Percentiles rank a stretch among this genome's conserved stretches.
These are phyloP conservation scores for Dinomys branickii DNA, from an alignment of 2,113 vertebrate species.

Conservation along the genomic window DNA sequence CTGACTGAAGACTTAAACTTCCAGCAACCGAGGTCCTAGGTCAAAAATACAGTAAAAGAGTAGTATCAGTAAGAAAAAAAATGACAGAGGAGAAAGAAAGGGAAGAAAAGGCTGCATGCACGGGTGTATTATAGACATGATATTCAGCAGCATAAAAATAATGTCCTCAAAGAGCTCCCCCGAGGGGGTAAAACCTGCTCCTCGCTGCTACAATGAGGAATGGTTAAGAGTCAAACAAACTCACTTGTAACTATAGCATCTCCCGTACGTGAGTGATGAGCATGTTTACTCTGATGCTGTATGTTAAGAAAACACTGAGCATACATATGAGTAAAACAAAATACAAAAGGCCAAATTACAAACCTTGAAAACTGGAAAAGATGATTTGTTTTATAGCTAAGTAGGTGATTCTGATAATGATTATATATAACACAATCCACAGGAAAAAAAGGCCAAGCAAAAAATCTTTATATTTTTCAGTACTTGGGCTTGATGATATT, in stretches of 20 bases:
- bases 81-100: not conserved
- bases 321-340: constrained; percentile 56
- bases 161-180: constrained; percentile 40
- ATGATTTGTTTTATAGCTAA: constrained; percentile 79
- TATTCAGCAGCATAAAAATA: constrained; percentile 66
- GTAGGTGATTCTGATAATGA: constrained; percentile 79
- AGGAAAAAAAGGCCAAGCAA: constrained; percentile 64
- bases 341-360: constrained; percentile 61
- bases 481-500: constrained; percentile 68
- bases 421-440: constrained; percentile 73
- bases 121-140: constrained; percentile 71
- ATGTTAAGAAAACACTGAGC: constrained; percentile 55
- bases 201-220: constrained; percentile 24
- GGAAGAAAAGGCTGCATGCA: constrained; percentile 67
- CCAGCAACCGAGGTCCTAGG: constrained; percentile 59
- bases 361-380: constrained; percentile 70
- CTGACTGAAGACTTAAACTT: not conserved
- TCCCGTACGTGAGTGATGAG: constrained; percentile 72
- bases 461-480: constrained; percentile 65
- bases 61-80: constrained; percentile 34
- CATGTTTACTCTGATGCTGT: constrained; percentile 56
- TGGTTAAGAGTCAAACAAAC: constrained; percentile 34
- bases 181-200: constrained; percentile 32
- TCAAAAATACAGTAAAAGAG: constrained; percentile 72
- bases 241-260: constrained; percentile 56